Evolutionary conservation across 2,113 vertebrate genomes (phyloP), one percentile per base, ranked within the genome.

Genomic region (Mungos mungo): DNA sequence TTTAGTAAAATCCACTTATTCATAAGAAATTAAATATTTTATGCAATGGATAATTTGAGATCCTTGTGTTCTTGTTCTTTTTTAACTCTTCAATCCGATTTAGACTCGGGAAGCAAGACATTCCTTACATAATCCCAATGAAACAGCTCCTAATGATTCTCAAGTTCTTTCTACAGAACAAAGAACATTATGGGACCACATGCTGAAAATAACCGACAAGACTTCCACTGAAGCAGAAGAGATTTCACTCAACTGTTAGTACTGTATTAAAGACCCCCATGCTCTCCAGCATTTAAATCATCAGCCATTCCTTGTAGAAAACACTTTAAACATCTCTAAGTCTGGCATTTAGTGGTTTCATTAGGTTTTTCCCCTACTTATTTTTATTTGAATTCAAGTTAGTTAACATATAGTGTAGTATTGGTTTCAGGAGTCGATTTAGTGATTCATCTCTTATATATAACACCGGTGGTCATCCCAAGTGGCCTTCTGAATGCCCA

Each of bases 21-120:
- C 98, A 97, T 89, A 97, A 97, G 96, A 97, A 97, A 98, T 96
- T 98, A 97, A 98, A 98, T 97, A 98, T 98, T 98, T 98, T 66
- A 98, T 98, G 95, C 92, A 89, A 90, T 52, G 92, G 96, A 92
- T 97, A 98, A 98, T 97, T 98, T 98, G 92, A 95, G 97, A 97
- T 95, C 93, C 92, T 95, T 97, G 97, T 96, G 96, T 97, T 96
- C 96, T 93, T 97, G 66, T 95, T 97, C 96, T 94, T 94, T 97
- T 97, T 98, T 95, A 98, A 98, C 91, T 97, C 95, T 96, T 97
- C 96, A 81, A 92, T 97, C 92, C 45, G 71, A 97, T 96, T 97
- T 94, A 95, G 95, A 88, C 87, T 87, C 13, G 7, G 79, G 92
- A 95, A 96, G 96, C 79, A 86, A 96, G 96, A 93, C 80, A 88